Conservation (phyloP, 2,113 vertebrate genomes). For the Odontophorus gujanensis region DNA sequence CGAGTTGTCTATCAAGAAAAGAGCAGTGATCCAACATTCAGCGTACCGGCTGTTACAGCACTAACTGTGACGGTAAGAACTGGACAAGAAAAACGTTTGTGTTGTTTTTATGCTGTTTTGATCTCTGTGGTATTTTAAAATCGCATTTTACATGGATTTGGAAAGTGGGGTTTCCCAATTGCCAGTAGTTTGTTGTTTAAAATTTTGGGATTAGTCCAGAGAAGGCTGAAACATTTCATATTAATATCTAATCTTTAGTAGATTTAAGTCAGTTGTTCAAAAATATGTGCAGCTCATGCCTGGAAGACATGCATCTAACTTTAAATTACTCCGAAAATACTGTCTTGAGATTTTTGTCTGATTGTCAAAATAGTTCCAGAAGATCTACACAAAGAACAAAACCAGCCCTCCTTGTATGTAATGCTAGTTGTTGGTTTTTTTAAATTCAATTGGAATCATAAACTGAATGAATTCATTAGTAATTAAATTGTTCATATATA, state of each 20-base stretch:
- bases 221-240: not conserved
- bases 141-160: not conserved
- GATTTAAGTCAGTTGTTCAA: not conserved
- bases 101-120: not conserved
- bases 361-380: not conserved
- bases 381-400: not conserved
- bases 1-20: constrained; percentile 83
- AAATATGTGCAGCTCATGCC: not conserved
- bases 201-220: not conserved
- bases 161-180: not conserved
- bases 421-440: not conserved
- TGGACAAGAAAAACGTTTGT: not conserved
- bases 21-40: constrained; percentile 77
- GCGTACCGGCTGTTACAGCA: constrained; percentile 75
- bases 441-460: constrained; percentile 21
- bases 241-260: not conserved
- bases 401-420: not conserved
- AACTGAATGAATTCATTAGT: constrained; percentile 7
- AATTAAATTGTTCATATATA: constrained; percentile 2
- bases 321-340: not conserved
- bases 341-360: not conserved
- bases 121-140: not conserved
- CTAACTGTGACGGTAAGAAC: constrained; percentile 87
- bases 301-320: not conserved
- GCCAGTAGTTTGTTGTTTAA: not conserved